Evolutionary conservation across 2,888 invertebrate genomes (phyloP).

Genomic region (Drosophila putrida): DNA sequence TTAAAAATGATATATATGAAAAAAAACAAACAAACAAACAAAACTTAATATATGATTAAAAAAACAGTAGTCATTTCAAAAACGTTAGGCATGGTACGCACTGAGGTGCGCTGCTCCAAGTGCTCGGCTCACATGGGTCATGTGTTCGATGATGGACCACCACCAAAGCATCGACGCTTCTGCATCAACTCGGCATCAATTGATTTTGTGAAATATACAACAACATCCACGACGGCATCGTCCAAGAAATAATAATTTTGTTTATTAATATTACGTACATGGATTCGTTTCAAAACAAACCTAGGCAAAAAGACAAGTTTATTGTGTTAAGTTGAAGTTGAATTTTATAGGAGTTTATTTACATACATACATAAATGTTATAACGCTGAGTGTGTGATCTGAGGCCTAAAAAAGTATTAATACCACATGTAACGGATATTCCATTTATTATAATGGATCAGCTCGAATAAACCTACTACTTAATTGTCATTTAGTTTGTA

Average conservation of each 20-base stretch:
- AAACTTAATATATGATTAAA: constrained; percentile 67
- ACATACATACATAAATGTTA: constrained; percentile 40
- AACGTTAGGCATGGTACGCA: constrained; percentile 95
- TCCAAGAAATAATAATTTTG: constrained; percentile 72
- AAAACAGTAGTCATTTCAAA: constrained; percentile 87
- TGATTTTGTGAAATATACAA: constrained; percentile 82
- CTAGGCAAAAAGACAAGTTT: constrained; percentile 21
- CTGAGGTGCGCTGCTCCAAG: constrained; percentile 97
- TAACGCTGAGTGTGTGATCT: constrained; percentile 30
- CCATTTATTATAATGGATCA: constrained; percentile 19
- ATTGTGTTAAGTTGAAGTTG: constrained; percentile 43
- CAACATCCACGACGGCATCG: constrained; percentile 63
- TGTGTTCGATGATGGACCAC: constrained; percentile 98
- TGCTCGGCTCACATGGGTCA: constrained; percentile 98
- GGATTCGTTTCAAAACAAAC: constrained; percentile 11
- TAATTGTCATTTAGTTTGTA: constrained; percentile 27
- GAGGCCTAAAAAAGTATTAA: constrained; percentile 40
- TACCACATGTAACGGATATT: constrained; percentile 6
- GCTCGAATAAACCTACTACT: constrained; percentile 11
- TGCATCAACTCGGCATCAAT: constrained; percentile 96
- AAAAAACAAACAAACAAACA: constrained; percentile 25
- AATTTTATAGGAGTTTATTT: constrained; percentile 72
- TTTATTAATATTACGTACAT: constrained; percentile 23
- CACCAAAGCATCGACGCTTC: constrained; percentile 96
- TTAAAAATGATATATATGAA: constrained; percentile 27